Evolutionary conservation across 2,797 vertebrate species (phyloP).

Genomic region (Phrynocephalus guinanensis): DNA sequence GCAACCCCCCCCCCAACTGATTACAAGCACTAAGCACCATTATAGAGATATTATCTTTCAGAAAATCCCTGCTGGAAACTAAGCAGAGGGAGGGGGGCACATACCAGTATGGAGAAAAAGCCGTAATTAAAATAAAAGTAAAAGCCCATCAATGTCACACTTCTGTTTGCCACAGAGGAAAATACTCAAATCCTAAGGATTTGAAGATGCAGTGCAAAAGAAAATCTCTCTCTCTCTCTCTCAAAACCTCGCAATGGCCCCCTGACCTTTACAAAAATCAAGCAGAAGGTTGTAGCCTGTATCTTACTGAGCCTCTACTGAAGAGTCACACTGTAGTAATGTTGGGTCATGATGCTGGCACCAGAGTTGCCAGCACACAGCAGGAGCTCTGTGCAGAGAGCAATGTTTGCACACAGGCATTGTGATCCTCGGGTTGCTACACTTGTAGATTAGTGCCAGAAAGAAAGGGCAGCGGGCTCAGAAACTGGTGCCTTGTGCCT

Average conservation of each 20-base stretch:
- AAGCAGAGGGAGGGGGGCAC: not conserved
- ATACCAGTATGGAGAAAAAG: not conserved
- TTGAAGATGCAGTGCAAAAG: not conserved
- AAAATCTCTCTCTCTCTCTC: not conserved
- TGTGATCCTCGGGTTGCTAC: too few species aligned
- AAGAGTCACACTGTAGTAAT: too few species aligned
- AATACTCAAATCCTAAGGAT: not conserved
- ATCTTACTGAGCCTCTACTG: too few species aligned
- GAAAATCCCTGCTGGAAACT: not conserved
- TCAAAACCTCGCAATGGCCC: not conserved
- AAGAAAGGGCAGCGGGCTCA: not conserved
- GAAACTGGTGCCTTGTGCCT: not conserved
- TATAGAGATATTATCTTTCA: slow-evolving; percentile 19
- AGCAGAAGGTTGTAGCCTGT: not conserved
- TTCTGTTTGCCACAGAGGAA: not conserved
- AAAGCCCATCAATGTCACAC: not conserved
- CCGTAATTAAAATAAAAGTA: not conserved
- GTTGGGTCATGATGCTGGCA: too few species aligned
- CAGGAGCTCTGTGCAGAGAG: too few species aligned
- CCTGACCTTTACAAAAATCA: not conserved
- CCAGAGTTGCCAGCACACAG: too few species aligned
- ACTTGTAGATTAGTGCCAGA: not conserved
- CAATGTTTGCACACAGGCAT: too few species aligned
- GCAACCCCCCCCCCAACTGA: not conserved
- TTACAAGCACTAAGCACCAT: slow-evolving; percentile 1